These are phyloP conservation scores for Semibalanus balanoides DNA, from an alignment of 1,140 invertebrate genomes.

Conservation along the genomic window DNA sequence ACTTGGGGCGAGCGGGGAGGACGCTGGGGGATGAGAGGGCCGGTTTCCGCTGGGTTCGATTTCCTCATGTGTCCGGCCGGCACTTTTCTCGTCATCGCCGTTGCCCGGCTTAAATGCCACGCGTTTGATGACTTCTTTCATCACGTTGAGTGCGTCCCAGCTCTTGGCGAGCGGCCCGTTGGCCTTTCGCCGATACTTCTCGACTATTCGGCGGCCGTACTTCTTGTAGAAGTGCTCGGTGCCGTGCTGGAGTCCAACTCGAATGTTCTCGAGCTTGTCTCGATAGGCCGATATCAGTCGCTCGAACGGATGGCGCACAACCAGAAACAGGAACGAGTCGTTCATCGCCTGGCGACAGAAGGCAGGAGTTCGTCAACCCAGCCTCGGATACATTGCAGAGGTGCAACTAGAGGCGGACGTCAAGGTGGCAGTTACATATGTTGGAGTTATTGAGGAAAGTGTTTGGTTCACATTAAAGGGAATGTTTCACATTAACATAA, in stretches of 20 bases:
- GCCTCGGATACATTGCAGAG: too few relatives aligned
- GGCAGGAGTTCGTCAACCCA: too few relatives aligned
- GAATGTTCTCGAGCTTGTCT: constrained; percentile 43
- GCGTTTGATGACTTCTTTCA: not conserved
- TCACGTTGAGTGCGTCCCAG: not conserved
- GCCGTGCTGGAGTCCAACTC: constrained; percentile 34
- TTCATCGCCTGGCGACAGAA: constrained; percentile 27
- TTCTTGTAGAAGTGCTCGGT: constrained; percentile 40
- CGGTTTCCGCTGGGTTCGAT: too few relatives aligned
- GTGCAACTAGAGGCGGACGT: too few relatives aligned
- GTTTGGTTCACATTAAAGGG: too few relatives aligned
- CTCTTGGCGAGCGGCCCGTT: constrained; percentile 15
- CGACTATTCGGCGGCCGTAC: constrained; percentile 41
- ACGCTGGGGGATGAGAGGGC: too few relatives aligned
- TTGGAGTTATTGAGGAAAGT: too few relatives aligned
- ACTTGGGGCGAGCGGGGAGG: too few relatives aligned
- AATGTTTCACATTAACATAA: too few relatives aligned
- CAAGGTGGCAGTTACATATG: too few relatives aligned
- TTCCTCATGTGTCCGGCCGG: too few relatives aligned
- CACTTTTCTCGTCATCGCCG: not conserved
- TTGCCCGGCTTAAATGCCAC: not conserved
- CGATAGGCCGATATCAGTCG: constrained; percentile 45
- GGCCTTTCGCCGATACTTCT: constrained; percentile 34
- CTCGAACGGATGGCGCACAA: constrained; percentile 48
- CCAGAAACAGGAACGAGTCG: constrained; percentile 34